phyloP scores from a whole-genome alignment of 2,888 invertebrate genomes.

The Athalia cordata region DNA sequence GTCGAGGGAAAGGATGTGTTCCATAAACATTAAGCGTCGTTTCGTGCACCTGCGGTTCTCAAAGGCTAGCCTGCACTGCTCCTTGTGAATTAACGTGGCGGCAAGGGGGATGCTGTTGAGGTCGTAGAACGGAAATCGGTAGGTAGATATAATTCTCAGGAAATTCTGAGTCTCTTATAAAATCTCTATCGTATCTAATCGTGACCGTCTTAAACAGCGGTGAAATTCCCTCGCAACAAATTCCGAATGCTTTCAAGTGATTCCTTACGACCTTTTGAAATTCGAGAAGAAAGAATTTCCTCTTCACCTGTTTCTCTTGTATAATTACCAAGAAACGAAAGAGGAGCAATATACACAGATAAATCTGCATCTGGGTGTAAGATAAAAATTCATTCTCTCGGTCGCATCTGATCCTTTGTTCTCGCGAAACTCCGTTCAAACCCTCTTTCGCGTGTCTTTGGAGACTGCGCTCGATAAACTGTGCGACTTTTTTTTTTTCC shows the following conservation, averaged over 20 bases:
- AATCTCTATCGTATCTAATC: not conserved
- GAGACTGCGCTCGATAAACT: not conserved
- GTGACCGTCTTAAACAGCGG: not conserved
- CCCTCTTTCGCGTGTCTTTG: not conserved
- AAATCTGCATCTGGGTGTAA: too few relatives aligned
- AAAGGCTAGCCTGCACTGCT: not conserved
- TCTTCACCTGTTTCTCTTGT: too few relatives aligned
- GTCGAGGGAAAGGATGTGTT: slow-evolving; percentile 19
- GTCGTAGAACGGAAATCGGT: slow-evolving; percentile 29
- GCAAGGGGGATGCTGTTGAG: slow-evolving; percentile 28
- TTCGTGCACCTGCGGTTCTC: slow-evolving; percentile 39
- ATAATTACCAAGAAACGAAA: too few relatives aligned
- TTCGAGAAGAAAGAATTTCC: too few relatives aligned
- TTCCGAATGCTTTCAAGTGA: too few relatives aligned
- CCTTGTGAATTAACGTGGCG: slow-evolving; percentile 35
- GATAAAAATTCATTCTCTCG: too few relatives aligned
- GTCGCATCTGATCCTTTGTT: slow-evolving; percentile 1
- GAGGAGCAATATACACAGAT: too few relatives aligned
- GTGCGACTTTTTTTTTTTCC: not conserved
- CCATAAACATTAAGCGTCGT: slow-evolving; percentile 39
- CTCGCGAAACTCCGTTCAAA: not conserved
- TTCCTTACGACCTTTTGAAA: too few relatives aligned
- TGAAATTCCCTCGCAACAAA: too few relatives aligned
- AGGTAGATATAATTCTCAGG: slow-evolving; percentile 11
- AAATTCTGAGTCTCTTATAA: not conserved